A percentile compares a stretch with the other conserved stretches of the same genome.
phyloP scores from a whole-genome alignment of 1,140 invertebrate genomes.

The Gonatopus flavifemur region DNA sequence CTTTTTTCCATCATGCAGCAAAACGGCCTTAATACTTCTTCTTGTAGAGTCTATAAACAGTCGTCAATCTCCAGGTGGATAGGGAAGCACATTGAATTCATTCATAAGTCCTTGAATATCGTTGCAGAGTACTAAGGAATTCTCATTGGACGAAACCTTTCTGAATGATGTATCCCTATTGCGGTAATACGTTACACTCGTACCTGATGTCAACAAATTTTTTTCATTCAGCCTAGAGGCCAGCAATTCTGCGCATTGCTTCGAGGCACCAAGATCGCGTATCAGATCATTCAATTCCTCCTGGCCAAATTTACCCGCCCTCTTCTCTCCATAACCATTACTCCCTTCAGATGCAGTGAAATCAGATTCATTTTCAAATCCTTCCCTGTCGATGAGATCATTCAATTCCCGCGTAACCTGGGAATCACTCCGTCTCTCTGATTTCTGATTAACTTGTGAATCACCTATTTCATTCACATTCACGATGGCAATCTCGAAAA shows the following conservation, averaged over 20 bases:
- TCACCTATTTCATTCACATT: too few relatives aligned
- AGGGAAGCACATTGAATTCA: conserved; percentile 16
- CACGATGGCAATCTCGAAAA: too few relatives aligned
- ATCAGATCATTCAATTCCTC: conserved; percentile 36
- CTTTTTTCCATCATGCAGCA: conserved; percentile 49
- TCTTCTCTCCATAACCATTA: too few relatives aligned
- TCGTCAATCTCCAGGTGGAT: conserved; percentile 22
- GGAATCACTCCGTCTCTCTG: too few relatives aligned
- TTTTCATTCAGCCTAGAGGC: conserved; percentile 27
- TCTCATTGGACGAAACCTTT: conserved; percentile 21
- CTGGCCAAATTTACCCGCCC: too few relatives aligned
- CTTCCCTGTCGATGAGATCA: too few relatives aligned
- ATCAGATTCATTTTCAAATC: too few relatives aligned
- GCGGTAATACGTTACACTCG: conserved; percentile 21
- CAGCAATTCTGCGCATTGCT: conserved; percentile 28
- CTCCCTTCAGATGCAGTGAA: too few relatives aligned
- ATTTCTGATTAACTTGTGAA: too few relatives aligned
- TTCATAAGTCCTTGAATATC: conserved; percentile 20
- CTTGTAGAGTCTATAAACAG: conserved; percentile 39
- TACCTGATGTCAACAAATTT: neutral
- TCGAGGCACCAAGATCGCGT: conserved; percentile 29
- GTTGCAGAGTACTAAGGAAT: conserved; percentile 13
- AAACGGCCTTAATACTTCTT: conserved; percentile 45
- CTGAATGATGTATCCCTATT: conserved; percentile 11
- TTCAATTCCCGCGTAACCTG: too few relatives aligned